Percentiles rank a stretch among this genome's conserved stretches.
Conservation (phyloP, 2,113 vertebrate genomes). For the Cichladusa arquata region DNA sequence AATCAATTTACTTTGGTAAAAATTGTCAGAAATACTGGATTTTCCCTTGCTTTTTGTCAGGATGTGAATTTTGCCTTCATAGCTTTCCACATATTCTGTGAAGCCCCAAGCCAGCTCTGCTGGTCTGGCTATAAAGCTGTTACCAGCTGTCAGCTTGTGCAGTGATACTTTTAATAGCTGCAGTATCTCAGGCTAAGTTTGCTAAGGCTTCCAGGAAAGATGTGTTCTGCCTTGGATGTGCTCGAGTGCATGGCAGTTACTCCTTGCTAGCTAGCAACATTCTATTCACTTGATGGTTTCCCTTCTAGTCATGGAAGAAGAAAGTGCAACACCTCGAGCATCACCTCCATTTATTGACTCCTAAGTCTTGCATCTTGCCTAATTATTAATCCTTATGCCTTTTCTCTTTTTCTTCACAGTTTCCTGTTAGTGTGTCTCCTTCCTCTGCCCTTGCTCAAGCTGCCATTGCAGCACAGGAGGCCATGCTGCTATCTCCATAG, state of each 20-base stretch:
- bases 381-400: neutral
- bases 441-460: neutral
- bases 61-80: neutral
- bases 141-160: neutral
- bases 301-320: neutral
- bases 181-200: neutral
- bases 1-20: neutral
- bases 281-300: neutral
- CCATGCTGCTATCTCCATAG: neutral
- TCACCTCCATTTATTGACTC: neutral
- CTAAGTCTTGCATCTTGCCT: neutral
- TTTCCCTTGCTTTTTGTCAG: neutral
- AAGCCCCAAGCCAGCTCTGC: neutral
- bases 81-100: neutral
- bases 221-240: neutral
- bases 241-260: accelerated
- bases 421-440: neutral
- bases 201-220: neutral
- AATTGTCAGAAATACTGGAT: neutral
- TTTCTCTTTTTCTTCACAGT: neutral
- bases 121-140: neutral
- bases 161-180: neutral
- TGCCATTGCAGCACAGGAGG: neutral
- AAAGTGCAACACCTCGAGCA: neutral
- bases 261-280: neutral